phyloP scores from a whole-genome alignment of 2,113 vertebrate species.

The Menidia beryllina region DNA sequence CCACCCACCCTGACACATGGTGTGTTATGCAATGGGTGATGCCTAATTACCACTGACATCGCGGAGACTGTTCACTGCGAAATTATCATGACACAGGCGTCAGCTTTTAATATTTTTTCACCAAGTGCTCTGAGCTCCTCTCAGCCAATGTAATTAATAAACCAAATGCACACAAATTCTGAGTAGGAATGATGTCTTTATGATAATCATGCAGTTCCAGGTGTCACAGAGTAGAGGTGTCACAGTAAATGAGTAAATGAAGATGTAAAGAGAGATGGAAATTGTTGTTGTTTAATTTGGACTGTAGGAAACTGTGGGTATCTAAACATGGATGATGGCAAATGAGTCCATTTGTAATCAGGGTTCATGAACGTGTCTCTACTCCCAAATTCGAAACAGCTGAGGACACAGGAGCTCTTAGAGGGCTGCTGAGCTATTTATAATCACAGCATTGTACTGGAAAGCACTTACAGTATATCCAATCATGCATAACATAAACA shows the following conservation, averaged over 20 bases:
- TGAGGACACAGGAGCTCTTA: slow-evolving; percentile 50
- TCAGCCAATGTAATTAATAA: slow-evolving; percentile 77
- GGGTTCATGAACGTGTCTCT: slow-evolving; percentile 20
- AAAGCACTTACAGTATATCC: slow-evolving; percentile 71
- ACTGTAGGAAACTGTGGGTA: slow-evolving; percentile 11
- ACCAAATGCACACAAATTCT: slow-evolving; percentile 69
- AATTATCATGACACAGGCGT: slow-evolving; percentile 84
- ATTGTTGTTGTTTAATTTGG: slow-evolving; percentile 28
- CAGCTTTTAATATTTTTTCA: slow-evolving; percentile 77
- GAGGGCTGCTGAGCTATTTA: slow-evolving; percentile 60
- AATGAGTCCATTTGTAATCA: slow-evolving; percentile 33
- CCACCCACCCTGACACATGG: slow-evolving; percentile 85
- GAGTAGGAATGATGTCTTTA: slow-evolving; percentile 68
- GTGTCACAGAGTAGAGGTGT: slow-evolving; percentile 21
- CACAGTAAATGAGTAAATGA: slow-evolving; percentile 7
- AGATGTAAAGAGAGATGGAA: slow-evolving; percentile 11
- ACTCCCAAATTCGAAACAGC: slow-evolving; percentile 44
- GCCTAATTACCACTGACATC: slow-evolving; percentile 86
- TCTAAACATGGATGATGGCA: slow-evolving; percentile 29
- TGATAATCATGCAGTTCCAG: slow-evolving; percentile 43
- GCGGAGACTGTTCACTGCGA: slow-evolving; percentile 82
- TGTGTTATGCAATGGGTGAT: slow-evolving; percentile 85
- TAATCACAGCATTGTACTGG: slow-evolving; percentile 61
- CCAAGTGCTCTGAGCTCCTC: slow-evolving; percentile 73
- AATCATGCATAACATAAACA: slow-evolving; percentile 64